These are phyloP conservation scores for Mastigias papua DNA, from an alignment of 30 jellyfish, hydroid and myxozoan genomes.

Conservation along the genomic window DNA sequence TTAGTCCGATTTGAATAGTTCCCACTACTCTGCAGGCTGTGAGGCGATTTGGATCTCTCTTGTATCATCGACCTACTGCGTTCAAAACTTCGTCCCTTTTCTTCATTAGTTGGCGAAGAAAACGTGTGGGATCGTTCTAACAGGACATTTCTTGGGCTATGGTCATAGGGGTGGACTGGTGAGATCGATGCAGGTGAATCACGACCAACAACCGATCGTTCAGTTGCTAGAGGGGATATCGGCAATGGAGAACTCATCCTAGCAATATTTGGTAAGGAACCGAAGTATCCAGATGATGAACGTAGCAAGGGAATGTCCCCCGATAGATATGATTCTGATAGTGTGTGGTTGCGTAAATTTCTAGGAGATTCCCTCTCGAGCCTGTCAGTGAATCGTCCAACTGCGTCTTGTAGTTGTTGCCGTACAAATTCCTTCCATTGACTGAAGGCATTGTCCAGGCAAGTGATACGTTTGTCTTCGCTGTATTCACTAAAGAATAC, in stretches of 20 bases:
- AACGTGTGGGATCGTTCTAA: constrained; percentile 18
- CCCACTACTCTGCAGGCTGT: constrained; percentile 57
- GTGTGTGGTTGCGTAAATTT: constrained; percentile 65
- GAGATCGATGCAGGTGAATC: constrained; percentile 55
- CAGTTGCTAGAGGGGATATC: constrained; percentile 54
- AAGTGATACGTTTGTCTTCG: constrained; percentile 41
- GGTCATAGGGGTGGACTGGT: constrained; percentile 61
- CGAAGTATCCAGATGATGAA: constrained; percentile 71
- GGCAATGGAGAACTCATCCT: constrained; percentile 58
- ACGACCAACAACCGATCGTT: constrained; percentile 23
- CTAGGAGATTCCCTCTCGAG: constrained; percentile 62
- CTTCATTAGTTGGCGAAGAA: constrained; percentile 19
- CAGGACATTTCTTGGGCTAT: constrained; percentile 22
- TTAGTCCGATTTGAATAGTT: constrained; percentile 1
- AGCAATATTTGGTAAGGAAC: constrained; percentile 58
- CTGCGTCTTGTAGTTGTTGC: constrained; percentile 65
- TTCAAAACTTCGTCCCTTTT: constrained; percentile 24
- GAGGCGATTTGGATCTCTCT: constrained; percentile 60
- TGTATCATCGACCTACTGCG: constrained; percentile 35
- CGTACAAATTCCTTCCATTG: constrained; percentile 59
- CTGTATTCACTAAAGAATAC: constrained; percentile 29
- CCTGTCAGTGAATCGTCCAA: constrained; percentile 68
- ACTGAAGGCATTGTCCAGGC: constrained; percentile 55
- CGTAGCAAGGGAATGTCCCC: constrained; percentile 41
- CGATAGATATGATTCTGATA: constrained; percentile 55